Evolutionary conservation across 2,888 invertebrate species (phyloP).

Genomic region (Rhamnusium bicolor): DNA sequence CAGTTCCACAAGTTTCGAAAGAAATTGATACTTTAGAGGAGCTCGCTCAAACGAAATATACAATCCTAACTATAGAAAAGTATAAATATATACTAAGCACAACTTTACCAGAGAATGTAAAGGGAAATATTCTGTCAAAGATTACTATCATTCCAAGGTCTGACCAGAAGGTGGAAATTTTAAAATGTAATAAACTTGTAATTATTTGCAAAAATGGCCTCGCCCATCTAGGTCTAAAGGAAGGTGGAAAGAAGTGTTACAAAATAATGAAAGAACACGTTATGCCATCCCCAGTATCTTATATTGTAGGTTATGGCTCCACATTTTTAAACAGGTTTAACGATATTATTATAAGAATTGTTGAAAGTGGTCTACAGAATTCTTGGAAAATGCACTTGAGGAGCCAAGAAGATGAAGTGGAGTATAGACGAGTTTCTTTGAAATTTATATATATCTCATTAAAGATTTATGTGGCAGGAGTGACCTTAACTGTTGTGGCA

Average conservation of each 20-base stretch:
- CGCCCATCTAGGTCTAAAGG: slow-evolving; percentile 3
- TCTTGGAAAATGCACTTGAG: background rate
- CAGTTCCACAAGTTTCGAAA: background rate
- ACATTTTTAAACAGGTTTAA: slow-evolving; percentile 21
- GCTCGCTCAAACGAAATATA: background rate
- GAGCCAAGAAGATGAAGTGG: background rate
- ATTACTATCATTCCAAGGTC: too few relatives aligned
- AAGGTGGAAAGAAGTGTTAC: slow-evolving; percentile 7
- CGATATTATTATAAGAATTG: background rate
- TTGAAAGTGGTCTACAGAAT: slow-evolving; percentile 18
- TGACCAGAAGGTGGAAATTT: background rate
- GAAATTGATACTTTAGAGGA: background rate
- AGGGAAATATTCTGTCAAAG: background rate
- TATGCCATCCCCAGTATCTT: background rate
- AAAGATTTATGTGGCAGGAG: background rate
- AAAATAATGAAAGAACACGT: slow-evolving; percentile 1
- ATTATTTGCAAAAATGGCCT: slow-evolving; percentile 16
- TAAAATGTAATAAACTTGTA: slow-evolving; percentile 1
- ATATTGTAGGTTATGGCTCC: slow-evolving; percentile 19
- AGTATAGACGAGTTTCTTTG: background rate
- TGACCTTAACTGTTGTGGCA: background rate
- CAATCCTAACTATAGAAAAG: background rate
- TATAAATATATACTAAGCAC: background rate
- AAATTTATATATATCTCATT: background rate
- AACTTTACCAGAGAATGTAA: background rate